Evolutionary conservation across 2,888 invertebrate genomes (phyloP).

Genomic region (Drosophila mercatorum): DNA sequence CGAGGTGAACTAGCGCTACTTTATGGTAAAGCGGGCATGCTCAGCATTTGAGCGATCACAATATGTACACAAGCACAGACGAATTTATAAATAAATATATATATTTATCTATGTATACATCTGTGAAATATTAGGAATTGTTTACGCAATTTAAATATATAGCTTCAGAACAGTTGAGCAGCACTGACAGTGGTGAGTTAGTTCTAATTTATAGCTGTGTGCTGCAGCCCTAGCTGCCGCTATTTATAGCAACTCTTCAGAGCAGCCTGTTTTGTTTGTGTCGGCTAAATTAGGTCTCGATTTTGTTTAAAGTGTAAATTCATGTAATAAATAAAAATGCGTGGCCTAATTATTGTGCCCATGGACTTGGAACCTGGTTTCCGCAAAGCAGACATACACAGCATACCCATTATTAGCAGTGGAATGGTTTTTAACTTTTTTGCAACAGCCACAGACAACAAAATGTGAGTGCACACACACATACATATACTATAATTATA

Average conservation of each 20-base stretch:
- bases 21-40: background rate
- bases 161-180: slow-evolving; percentile 32
- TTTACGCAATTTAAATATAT: background rate
- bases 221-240: slow-evolving; percentile 28
- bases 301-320: background rate
- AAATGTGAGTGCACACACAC: slow-evolving; percentile 42
- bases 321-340: slow-evolving; percentile 43
- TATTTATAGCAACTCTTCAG: slow-evolving; percentile 44
- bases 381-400: slow-evolving; percentile 81
- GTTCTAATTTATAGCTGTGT: slow-evolving; percentile 3
- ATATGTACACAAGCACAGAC: background rate
- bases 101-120: background rate
- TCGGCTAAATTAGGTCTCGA: background rate
- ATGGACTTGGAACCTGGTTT: slow-evolving; percentile 82
- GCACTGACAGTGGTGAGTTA: slow-evolving; percentile 8
- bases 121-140: background rate
- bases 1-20: slow-evolving; percentile 7
- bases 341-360: slow-evolving; percentile 64
- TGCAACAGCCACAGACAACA: slow-evolving; percentile 48
- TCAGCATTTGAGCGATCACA: background rate
- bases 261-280: slow-evolving; percentile 1
- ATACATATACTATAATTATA: background rate
- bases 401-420: slow-evolving; percentile 75
- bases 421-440: slow-evolving; percentile 81
- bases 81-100: background rate